Conservation (phyloP, 1,140 invertebrate species). For the Thalassaphorura encarpata region DNA sequence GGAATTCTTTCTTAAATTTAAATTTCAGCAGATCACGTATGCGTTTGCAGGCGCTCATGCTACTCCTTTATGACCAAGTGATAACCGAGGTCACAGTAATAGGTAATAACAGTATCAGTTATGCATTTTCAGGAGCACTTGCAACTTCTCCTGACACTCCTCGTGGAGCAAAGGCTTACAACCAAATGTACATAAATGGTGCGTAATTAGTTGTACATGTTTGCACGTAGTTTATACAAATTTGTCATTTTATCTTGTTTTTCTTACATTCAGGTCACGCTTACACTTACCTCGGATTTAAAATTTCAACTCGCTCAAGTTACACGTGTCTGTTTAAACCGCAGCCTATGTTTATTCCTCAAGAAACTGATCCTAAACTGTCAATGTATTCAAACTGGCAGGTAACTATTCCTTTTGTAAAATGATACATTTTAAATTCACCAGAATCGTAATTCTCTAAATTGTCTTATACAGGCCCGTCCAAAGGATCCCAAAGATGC, state of each 20-base stretch:
- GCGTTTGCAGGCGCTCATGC: too few species aligned
- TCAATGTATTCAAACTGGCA: constrained; percentile 99
- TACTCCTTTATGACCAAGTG: too few species aligned
- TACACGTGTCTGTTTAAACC: constrained; percentile 87
- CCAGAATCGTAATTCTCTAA: too few species aligned
- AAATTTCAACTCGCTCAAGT: constrained; percentile 77
- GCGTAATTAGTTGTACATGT: constrained; percentile 1
- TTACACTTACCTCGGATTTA: constrained; percentile 82
- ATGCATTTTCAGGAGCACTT: too few species aligned
- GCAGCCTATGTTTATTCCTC: constrained; percentile 83
- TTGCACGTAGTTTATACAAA: neutral
- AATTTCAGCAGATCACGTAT: too few species aligned
- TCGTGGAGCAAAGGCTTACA: constrained; percentile 72
- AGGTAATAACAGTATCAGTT: too few species aligned
- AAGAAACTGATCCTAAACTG: constrained; percentile 64
- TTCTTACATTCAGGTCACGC: constrained; percentile 66
- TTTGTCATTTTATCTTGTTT: neutral
- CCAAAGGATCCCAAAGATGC: constrained; percentile 20
- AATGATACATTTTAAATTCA: neutral
- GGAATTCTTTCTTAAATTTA: too few species aligned
- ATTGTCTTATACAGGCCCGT: constrained; percentile 20
- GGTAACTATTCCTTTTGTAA: constrained; percentile 33
- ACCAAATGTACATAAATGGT: constrained; percentile 48
- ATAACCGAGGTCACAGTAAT: too few species aligned
- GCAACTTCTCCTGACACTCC: constrained; percentile 87